Conservation (phyloP, 2,888 invertebrate genomes). For the Nephrotoma guestfalica region DNA sequence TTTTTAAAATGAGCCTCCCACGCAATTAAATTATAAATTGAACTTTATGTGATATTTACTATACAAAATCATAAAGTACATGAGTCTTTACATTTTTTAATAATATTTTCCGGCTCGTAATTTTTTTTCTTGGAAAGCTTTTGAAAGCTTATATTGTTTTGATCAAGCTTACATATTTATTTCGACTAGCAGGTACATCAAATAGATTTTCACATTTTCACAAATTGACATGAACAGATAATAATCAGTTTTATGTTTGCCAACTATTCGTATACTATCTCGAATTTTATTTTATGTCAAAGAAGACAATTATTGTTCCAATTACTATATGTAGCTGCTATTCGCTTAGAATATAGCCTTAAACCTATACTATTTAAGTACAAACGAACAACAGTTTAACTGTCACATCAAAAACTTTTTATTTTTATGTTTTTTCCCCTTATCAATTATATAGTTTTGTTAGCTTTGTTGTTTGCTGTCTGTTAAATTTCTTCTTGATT, state of each 20-base stretch:
- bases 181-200: too few species aligned
- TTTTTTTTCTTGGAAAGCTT: too few species aligned
- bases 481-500: neutral
- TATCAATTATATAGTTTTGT: neutral
- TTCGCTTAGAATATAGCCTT: too few species aligned
- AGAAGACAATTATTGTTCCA: neutral
- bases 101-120: too few species aligned
- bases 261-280: neutral
- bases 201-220: too few species aligned
- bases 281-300: neutral
- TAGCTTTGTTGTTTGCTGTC: neutral
- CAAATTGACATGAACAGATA: neutral
- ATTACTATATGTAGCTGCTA: neutral
- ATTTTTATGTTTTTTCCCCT: neutral
- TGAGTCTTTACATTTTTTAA: too few species aligned
- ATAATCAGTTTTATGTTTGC: neutral
- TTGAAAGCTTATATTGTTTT: too few species aligned
- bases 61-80: too few species aligned
- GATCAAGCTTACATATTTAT: too few species aligned
- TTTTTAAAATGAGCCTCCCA: too few species aligned
- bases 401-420: neutral
- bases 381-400: neutral
- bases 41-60: too few species aligned
- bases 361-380: neutral
- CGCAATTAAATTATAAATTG: too few species aligned